A percentile compares a stretch with the other conserved stretches of the same genome.
Conservation (phyloP, 2,888 invertebrate genomes). For the Alloplasta piceator region DNA sequence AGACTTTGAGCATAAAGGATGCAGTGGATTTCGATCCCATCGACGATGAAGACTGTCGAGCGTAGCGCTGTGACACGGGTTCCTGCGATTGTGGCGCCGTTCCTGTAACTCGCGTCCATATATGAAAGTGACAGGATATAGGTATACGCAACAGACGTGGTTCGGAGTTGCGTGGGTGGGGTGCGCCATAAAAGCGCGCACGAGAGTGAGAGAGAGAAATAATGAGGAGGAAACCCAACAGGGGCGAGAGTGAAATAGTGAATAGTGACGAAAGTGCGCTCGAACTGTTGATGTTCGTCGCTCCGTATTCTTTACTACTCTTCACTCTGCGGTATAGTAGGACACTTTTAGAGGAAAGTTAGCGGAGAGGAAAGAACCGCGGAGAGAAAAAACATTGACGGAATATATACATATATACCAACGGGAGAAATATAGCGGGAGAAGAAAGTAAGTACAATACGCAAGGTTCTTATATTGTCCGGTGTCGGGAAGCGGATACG, state of each 20-base stretch:
- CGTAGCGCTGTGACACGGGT: too few relatives aligned
- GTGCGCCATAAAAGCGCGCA: background rate
- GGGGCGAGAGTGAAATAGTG: conserved; percentile 23
- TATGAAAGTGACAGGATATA: too few relatives aligned
- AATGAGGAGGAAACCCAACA: too few relatives aligned
- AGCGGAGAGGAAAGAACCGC: too few relatives aligned
- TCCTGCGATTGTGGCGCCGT: too few relatives aligned
- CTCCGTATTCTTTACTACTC: background rate
- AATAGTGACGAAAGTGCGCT: conserved; percentile 25
- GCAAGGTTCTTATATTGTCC: too few relatives aligned
- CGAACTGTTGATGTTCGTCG: conserved; percentile 2
- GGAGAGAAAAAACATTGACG: background rate
- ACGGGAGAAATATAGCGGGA: conserved; percentile 14
- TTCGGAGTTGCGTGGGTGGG: background rate
- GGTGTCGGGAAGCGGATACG: too few relatives aligned
- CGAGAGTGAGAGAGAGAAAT: conserved; percentile 34
- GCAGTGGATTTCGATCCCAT: too few relatives aligned
- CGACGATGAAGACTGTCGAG: too few relatives aligned
- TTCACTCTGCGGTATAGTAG: conserved; percentile 67
- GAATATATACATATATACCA: background rate
- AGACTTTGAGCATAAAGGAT: too few relatives aligned
- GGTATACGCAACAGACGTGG: too few relatives aligned
- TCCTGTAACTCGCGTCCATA: too few relatives aligned
- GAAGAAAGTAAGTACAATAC: background rate
- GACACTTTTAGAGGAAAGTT: conserved; percentile 79